These are phyloP conservation scores for Prostheceraeus crozeri DNA, from an alignment of 2,888 invertebrate species.

Conservation along the genomic window DNA sequence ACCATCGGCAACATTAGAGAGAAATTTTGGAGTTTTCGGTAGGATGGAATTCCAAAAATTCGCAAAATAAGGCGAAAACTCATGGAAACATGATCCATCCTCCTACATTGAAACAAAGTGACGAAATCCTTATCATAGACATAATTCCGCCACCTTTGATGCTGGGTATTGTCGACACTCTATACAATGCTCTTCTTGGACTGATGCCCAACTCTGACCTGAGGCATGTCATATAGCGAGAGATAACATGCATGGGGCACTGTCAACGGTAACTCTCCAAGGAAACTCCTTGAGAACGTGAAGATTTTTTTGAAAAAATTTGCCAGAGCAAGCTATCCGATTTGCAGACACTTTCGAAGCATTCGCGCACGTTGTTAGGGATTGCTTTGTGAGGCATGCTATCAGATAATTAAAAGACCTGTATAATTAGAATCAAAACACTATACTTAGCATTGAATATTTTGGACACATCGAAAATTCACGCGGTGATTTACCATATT, in stretches of 20 bases:
- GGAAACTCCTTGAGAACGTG: conserved; percentile 1
- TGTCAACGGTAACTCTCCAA: conserved; percentile 15
- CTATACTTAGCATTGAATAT: conserved; percentile 1
- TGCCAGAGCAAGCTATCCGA: conserved; percentile 17
- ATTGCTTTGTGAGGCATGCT: conserved; percentile 6
- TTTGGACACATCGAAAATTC: neutral
- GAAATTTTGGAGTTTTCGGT: conserved; percentile 7
- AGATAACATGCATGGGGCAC: conserved; percentile 9
- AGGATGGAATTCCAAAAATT: neutral
- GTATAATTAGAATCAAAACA: conserved; percentile 1
- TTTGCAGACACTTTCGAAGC: conserved; percentile 19
- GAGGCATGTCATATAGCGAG: conserved; percentile 12
- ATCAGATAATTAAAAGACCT: neutral
- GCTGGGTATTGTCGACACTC: neutral
- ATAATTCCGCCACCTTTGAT: conserved; percentile 21
- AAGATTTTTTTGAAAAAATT: conserved; percentile 4
- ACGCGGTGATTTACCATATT: neutral
- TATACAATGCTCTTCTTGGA: conserved; percentile 27
- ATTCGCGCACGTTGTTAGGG: conserved; percentile 9
- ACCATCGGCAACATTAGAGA: conserved; percentile 23
- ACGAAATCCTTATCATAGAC: conserved; percentile 19
- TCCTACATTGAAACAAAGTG: neutral
- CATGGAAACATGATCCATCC: conserved; percentile 13
- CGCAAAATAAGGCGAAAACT: conserved; percentile 5
- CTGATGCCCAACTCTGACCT: neutral